Percentiles rank a stretch among this genome's conserved stretches.
Evolutionary conservation across 2,888 invertebrate species (phyloP).

Genomic region (Spisula subtruncata): DNA sequence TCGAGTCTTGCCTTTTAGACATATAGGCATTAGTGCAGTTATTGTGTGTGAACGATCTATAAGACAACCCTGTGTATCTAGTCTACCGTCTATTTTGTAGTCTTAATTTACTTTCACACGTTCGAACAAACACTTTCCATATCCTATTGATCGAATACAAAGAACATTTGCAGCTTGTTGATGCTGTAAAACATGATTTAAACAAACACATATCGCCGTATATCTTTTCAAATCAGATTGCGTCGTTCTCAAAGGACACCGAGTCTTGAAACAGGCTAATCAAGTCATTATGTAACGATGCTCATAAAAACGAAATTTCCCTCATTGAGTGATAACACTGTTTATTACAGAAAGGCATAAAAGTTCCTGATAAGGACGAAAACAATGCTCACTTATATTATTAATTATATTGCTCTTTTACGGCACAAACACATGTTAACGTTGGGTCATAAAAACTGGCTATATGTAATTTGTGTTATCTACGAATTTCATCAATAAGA

Average conservation of each 20-base stretch:
- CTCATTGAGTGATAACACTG: slow-evolving; percentile 2
- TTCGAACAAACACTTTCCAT: neutral
- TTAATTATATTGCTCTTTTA: neutral
- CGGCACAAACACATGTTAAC: neutral
- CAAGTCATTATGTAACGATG: neutral
- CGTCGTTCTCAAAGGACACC: neutral
- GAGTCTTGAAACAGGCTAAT: neutral
- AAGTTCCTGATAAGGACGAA: neutral
- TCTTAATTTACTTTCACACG: neutral
- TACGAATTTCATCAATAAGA: neutral
- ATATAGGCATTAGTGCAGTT: neutral
- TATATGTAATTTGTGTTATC: neutral
- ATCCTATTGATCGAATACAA: neutral
- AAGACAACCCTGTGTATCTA: too few relatives aligned
- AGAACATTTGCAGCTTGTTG: neutral
- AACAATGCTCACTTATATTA: neutral
- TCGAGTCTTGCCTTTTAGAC: neutral
- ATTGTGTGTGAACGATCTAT: neutral
- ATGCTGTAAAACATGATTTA: neutral
- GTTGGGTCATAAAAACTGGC: slow-evolving; percentile 4
- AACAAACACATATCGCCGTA: neutral
- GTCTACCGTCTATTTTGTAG: too few relatives aligned
- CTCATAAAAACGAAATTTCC: neutral
- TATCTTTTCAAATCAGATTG: slow-evolving; percentile 6
- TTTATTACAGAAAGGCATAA: neutral